Percentiles rank a stretch among this genome's conserved stretches.
Conservation (phyloP, 2,797 vertebrate genomes). For the Hephaestus fuliginosus region DNA sequence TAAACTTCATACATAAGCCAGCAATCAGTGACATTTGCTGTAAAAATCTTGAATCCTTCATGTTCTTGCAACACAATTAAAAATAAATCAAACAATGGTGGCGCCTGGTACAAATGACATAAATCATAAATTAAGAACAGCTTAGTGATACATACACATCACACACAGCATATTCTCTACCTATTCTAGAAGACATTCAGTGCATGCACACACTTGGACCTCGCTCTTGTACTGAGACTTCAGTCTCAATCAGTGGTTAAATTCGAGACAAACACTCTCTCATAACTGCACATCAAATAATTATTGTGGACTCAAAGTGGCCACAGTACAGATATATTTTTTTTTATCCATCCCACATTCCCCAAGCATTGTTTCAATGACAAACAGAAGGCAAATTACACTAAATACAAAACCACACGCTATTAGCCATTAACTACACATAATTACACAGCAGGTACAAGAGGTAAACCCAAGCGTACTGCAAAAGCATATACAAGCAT, state of each 20-base stretch:
- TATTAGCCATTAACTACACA: background rate
- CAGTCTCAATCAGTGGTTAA: background rate
- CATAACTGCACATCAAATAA: background rate
- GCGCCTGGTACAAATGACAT: conserved; percentile 1
- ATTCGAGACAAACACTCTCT: conserved; percentile 4
- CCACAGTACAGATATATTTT: background rate
- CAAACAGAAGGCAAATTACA: conserved; percentile 19
- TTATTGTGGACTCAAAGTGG: background rate
- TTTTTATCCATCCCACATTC: background rate
- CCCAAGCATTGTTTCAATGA: background rate
- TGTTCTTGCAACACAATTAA: background rate
- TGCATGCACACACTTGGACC: background rate
- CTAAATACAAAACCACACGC: background rate
- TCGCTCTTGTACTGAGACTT: background rate
- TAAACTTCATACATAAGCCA: background rate
- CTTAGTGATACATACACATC: conserved; percentile 19
- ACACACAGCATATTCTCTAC: background rate
- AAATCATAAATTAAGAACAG: background rate
- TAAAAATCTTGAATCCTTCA: background rate
- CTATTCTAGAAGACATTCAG: conserved; percentile 16
- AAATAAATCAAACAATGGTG: conserved; percentile 5
- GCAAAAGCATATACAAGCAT: conserved; percentile 18
- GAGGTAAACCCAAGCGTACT: background rate
- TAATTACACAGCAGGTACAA: background rate
- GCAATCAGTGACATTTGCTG: conserved; percentile 5